Evolutionary conservation across 2,888 invertebrate genomes (phyloP).

Genomic region (Caenorhabditis sp.): DNA sequence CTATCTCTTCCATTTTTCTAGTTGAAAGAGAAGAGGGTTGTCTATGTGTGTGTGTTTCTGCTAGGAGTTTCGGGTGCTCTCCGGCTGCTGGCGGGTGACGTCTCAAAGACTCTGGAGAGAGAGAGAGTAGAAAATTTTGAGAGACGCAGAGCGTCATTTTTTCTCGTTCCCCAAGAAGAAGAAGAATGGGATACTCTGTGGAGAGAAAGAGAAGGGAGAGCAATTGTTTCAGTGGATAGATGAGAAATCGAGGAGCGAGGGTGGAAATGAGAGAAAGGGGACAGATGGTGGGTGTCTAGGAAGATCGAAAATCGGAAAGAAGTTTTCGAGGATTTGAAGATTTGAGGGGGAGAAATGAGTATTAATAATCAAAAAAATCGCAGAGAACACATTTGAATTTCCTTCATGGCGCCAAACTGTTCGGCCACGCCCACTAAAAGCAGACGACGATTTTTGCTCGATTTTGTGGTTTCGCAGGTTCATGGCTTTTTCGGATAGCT

Average conservation of each 20-base stretch:
- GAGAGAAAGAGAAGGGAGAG: neutral
- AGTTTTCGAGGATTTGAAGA: neutral
- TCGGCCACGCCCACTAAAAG: no score
- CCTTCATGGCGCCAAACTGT: no score
- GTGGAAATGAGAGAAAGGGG: neutral
- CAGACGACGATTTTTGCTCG: no score
- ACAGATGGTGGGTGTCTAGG: neutral
- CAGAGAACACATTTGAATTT: no score
- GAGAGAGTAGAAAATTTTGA: neutral
- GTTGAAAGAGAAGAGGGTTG: neutral
- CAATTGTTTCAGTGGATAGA: conserved; percentile 4
- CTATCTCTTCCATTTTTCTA: neutral
- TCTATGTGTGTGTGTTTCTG: neutral
- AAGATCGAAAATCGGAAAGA: neutral
- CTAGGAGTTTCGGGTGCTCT: neutral
- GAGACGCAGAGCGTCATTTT: neutral
- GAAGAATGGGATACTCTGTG: no score
- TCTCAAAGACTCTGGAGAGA: neutral
- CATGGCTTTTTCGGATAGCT: no score
- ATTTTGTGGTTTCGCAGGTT: no score
- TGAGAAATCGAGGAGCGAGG: neutral
- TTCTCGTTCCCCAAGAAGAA: no score
- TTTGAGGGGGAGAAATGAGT: no score
- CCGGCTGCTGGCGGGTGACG: neutral
- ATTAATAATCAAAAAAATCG: no score